Evolutionary conservation across 2,888 invertebrate species (phyloP), one percentile per base, ranked within the genome.

Genomic region (Smittia aterrima): DNA sequence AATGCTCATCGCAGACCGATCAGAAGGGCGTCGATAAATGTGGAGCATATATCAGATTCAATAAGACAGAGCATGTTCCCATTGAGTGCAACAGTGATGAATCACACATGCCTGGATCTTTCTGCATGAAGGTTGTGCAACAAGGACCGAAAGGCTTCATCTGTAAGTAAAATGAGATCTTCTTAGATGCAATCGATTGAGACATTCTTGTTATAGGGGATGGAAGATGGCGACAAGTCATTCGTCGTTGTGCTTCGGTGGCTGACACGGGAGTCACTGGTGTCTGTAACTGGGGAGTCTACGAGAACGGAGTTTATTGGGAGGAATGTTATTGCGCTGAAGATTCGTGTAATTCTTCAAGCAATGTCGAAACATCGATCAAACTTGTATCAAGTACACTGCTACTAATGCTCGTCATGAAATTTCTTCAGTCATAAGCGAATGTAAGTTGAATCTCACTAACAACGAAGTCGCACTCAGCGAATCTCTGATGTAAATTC

Each of bases 261-360:
- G 90, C 95, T 0, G 94, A 93, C 77, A 94, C 92, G 0, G 95
- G 95, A 76, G 94, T 95, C 0, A 95, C 96, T 0, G 96, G 95
- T 74, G 96, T 97, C 0, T 98, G 98, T 80, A 95, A 96, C 80
- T 98, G 97, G 97, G 94, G 95, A 18, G 93, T 98, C 74, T 90
- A 93, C 78, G 92, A 93, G 77, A 96, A 96, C 78, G 97, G 97
- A 1, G 93, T 93, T 0, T 98, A 96, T 81, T 96, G 95, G 93
- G 96, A 98, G 81, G 95, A 96, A 79, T 98, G 98, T 79, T 98
- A 97, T 80, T 98, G 97, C 81, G 91, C 95, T 0, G 87, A 90
- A 75, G 96, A 98, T 79, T 91, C 92, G 77, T 98, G 97, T 81
- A 98, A 97, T 76, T 78, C 66, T 7, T 68, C 76, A 3, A 40